Percentiles rank a stretch among this genome's conserved stretches.
phyloP scores from a whole-genome alignment of 37 sponge, comb jelly and placozoan genomes.

The Eunapius fragilis region DNA sequence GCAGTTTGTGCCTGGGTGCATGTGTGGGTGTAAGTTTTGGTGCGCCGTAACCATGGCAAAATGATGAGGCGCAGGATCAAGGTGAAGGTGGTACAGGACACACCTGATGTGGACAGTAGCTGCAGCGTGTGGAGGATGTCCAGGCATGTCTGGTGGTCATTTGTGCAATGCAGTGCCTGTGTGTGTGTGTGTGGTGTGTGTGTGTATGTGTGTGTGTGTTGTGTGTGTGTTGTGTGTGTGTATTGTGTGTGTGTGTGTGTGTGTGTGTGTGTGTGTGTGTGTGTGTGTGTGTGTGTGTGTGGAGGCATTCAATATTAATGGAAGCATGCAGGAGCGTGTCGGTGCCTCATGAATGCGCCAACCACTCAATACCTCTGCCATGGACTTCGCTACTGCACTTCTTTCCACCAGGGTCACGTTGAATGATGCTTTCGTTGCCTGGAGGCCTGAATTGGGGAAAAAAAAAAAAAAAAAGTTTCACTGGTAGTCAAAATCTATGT shows the following conservation, averaged over 20 bases:
- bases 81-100: neutral
- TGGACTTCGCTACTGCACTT: slow-evolving; percentile 64
- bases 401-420: slow-evolving; percentile 73
- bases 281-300: too few relatives aligned
- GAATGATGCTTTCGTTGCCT: slow-evolving; percentile 64
- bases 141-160: slow-evolving; percentile 5
- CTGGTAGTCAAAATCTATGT: neutral
- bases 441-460: slow-evolving; percentile 48
- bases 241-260: too few relatives aligned
- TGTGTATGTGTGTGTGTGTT: too few relatives aligned
- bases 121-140: slow-evolving; percentile 51
- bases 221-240: too few relatives aligned
- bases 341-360: neutral
- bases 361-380: slow-evolving; percentile 41
- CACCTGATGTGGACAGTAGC: slow-evolving; percentile 58
- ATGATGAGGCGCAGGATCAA: neutral
- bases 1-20: slow-evolving; percentile 50
- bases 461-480: neutral
- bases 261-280: too few relatives aligned
- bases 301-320: too few relatives aligned
- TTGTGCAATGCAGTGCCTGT: slow-evolving; percentile 27
- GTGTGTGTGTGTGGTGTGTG: neutral
- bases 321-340: too few relatives aligned
- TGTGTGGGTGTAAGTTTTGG: neutral
- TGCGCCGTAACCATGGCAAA: neutral